Percentiles rank a stretch among this genome's conserved stretches.
Evolutionary conservation across 2,888 invertebrate species (phyloP).

Genomic region (Heliconius aoede): DNA sequence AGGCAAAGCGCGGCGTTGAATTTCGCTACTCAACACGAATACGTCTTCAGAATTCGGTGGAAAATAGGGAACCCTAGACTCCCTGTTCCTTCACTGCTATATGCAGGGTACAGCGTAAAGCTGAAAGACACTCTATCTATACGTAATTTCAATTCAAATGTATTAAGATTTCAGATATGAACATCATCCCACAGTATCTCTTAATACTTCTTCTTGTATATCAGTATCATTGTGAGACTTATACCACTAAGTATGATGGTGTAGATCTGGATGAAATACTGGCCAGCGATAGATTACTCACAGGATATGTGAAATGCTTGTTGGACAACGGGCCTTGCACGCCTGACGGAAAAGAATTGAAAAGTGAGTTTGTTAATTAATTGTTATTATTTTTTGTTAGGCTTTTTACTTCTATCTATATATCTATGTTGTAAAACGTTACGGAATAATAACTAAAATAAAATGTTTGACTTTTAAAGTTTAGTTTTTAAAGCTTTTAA

Average conservation of each 20-base stretch:
- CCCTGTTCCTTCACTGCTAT: too few species aligned
- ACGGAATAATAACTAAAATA: too few species aligned
- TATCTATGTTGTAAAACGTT: too few species aligned
- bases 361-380: constrained; percentile 76
- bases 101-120: too few species aligned
- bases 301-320: constrained; percentile 88
- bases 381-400: neutral
- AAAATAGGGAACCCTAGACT: too few species aligned
- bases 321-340: constrained; percentile 87
- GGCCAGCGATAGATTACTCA: constrained; percentile 86
- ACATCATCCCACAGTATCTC: constrained; percentile 31
- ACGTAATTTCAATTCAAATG: neutral
- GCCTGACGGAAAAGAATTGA: constrained; percentile 88
- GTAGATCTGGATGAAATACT: constrained; percentile 88
- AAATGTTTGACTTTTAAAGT: too few species aligned
- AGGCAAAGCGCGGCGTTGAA: too few species aligned
- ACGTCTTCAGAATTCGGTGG: too few species aligned
- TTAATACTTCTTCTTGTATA: constrained; percentile 42
- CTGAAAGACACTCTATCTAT: too few species aligned
- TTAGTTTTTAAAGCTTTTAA: too few species aligned
- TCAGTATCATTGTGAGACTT: constrained; percentile 56
- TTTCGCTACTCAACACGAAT: too few species aligned
- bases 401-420: too few species aligned
- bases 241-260: constrained; percentile 89
- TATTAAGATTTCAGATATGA: constrained; percentile 43